A percentile compares a stretch with the other conserved stretches of the same genome.
These are phyloP conservation scores for Otis tarda DNA, from an alignment of 2,113 vertebrate genomes.

Conservation along the genomic window DNA sequence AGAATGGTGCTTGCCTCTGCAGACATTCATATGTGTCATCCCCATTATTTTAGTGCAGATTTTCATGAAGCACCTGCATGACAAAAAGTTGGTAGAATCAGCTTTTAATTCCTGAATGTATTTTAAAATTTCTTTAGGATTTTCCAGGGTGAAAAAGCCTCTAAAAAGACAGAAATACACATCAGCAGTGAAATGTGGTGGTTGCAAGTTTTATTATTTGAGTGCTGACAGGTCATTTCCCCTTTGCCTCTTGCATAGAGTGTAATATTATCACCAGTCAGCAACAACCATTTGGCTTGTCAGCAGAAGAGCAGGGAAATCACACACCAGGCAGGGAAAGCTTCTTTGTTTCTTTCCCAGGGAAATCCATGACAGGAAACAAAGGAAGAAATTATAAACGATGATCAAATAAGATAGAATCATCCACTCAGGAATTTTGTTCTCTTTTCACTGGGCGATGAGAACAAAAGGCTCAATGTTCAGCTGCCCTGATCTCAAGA, in stretches of 20 bases:
- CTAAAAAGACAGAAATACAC: not conserved
- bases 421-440: constrained; percentile 1
- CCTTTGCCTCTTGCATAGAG: constrained; percentile 5
- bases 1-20: not conserved
- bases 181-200: not conserved
- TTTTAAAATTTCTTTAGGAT: not conserved
- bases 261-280: constrained; percentile 47
- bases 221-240: constrained; percentile 44
- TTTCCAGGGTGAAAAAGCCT: not conserved
- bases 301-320: constrained; percentile 63
- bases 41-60: not conserved
- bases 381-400: constrained; percentile 42
- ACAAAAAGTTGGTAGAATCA: not conserved
- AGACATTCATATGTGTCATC: not conserved
- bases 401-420: constrained; percentile 49
- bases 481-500: not conserved
- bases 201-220: constrained; percentile 20
- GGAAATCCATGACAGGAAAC: constrained; percentile 48
- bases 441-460: not conserved
- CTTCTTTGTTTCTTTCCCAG: constrained; percentile 60
- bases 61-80: not conserved
- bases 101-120: not conserved
- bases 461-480: constrained; percentile 54
- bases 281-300: constrained; percentile 26
- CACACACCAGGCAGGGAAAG: constrained; percentile 51